phyloP scores from a whole-genome alignment of 2,888 invertebrate genomes.

The Cheiracanthium punctorium region DNA sequence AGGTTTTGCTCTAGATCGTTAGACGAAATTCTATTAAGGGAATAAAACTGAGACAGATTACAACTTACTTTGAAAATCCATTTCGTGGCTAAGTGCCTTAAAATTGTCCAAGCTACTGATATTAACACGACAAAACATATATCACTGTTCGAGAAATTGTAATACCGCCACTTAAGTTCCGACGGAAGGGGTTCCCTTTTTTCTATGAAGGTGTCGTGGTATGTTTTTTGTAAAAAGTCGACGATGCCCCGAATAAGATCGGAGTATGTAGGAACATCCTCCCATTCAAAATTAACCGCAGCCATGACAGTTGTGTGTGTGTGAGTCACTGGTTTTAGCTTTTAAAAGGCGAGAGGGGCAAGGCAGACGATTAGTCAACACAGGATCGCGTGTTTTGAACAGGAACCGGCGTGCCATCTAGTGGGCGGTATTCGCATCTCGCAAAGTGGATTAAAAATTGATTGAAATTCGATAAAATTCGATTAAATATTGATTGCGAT shows the following conservation, averaged over 20 bases:
- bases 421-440: too few species aligned
- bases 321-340: too few species aligned
- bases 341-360: conserved; percentile 13
- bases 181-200: conserved; percentile 12
- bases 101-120: conserved; percentile 71
- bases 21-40: too few species aligned
- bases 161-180: conserved; percentile 45
- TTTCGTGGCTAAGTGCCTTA: conserved; percentile 69
- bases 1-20: too few species aligned
- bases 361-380: conserved; percentile 64
- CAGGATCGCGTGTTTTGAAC: conserved; percentile 57
- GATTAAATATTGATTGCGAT: too few species aligned
- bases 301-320: conserved; percentile 58
- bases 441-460: too few species aligned
- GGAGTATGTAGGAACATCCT: conserved; percentile 51
- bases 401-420: too few species aligned
- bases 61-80: conserved; percentile 72
- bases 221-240: conserved; percentile 36
- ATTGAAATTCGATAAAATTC: too few species aligned
- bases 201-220: conserved; percentile 36
- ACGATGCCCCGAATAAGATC: conserved; percentile 40
- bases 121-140: conserved; percentile 66
- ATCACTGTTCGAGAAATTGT: conserved; percentile 38
- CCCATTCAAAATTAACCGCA: conserved; percentile 52
- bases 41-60: too few species aligned